These are phyloP conservation scores for Magallana angulata DNA, from an alignment of 1,140 invertebrate species.

Conservation along the genomic window DNA sequence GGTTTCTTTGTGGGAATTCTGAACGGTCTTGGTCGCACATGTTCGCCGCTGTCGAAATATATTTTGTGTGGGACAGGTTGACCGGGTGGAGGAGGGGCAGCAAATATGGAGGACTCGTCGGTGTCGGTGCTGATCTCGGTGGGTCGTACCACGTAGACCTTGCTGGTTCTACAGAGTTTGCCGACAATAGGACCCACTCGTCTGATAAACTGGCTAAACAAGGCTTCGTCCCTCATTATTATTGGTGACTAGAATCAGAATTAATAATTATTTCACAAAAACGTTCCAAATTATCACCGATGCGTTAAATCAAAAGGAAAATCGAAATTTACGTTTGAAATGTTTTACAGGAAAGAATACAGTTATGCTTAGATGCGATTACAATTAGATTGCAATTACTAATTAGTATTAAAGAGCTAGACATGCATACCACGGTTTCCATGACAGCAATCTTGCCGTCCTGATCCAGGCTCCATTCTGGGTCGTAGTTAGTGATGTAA, in stretches of 20 bases:
- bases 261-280: too few relatives aligned
- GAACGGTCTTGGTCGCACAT: not conserved
- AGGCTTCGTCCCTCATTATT: not conserved
- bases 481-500: not conserved
- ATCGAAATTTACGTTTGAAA: too few relatives aligned
- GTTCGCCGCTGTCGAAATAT: slow-evolving; percentile 22
- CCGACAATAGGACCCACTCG: slow-evolving; percentile 9
- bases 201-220: not conserved
- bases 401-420: too few relatives aligned
- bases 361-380: too few relatives aligned
- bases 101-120: not conserved
- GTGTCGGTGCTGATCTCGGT: not conserved
- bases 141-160: not conserved
- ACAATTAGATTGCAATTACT: too few relatives aligned
- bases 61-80: not conserved
- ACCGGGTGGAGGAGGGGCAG: not conserved
- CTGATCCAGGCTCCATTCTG: not conserved
- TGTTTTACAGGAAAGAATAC: too few relatives aligned
- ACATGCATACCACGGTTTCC: not conserved
- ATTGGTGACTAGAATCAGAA: not conserved
- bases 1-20: slow-evolving; percentile 8
- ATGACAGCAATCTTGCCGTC: not conserved
- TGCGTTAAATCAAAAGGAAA: too few relatives aligned
- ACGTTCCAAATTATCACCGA: too few relatives aligned
- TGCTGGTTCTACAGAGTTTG: slow-evolving; percentile 5